Evolutionary conservation across 2,113 vertebrate species (phyloP).

Genomic region (Aegithalos caudatus): DNA sequence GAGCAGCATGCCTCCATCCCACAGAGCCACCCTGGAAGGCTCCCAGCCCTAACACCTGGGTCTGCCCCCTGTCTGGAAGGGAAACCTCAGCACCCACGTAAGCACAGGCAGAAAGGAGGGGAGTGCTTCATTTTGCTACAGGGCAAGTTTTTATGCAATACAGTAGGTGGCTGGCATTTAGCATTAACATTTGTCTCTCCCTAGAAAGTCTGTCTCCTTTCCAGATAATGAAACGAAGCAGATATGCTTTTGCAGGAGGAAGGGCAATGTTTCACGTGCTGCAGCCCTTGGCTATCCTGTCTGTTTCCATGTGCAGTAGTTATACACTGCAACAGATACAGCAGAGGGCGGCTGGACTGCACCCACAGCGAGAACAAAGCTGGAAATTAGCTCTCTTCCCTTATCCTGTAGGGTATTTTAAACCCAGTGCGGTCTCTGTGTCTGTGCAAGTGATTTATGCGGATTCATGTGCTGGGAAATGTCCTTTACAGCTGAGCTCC

Average conservation of each 20-base stretch:
- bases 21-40: not conserved
- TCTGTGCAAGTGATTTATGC: not conserved
- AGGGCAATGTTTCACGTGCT: not conserved
- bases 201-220: not conserved
- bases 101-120: not conserved
- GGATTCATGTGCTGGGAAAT: not conserved
- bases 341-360: not conserved
- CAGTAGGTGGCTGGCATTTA: not conserved
- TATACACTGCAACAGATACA: not conserved
- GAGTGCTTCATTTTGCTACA: not conserved
- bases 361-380: not conserved
- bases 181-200: not conserved
- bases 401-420: not conserved
- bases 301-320: not conserved
- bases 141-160: not conserved
- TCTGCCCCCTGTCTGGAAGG: not conserved
- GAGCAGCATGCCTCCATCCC: not conserved
- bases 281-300: not conserved
- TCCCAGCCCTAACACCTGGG: not conserved
- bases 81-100: not conserved
- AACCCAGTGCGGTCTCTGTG: not conserved
- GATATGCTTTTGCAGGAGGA: not conserved
- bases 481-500: not conserved
- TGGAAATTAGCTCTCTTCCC: not conserved
- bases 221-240: not conserved